These are phyloP conservation scores for Chaenogobius annularis DNA, from an alignment of 2,113 vertebrate genomes.

Conservation along the genomic window DNA sequence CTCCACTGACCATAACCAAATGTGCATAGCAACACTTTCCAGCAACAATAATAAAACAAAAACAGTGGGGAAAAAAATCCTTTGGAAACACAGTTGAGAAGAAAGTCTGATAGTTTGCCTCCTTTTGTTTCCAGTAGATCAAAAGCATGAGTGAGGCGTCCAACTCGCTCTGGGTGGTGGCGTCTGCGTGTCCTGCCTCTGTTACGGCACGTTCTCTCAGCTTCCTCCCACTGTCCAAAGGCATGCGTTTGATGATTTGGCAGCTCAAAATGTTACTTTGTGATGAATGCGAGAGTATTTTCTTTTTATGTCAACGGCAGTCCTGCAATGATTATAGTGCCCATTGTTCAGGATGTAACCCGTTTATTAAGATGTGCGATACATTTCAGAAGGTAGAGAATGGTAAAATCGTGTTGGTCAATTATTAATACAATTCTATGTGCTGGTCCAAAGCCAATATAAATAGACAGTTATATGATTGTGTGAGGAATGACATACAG, in stretches of 20 bases:
- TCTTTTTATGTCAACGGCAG: not conserved
- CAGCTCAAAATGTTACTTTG: not conserved
- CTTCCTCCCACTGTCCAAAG: not conserved
- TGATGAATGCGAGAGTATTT: not conserved
- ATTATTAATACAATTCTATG: too few species aligned
- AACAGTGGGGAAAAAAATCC: too few species aligned
- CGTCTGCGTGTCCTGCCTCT: not conserved
- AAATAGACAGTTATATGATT: too few species aligned
- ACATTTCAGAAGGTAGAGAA: too few species aligned
- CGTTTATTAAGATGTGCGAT: not conserved
- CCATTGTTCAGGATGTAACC: not conserved
- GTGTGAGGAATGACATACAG: too few species aligned
- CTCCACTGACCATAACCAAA: too few species aligned
- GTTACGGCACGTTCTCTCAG: not conserved
- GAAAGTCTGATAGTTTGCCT: not conserved
- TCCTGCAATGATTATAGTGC: not conserved
- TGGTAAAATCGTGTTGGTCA: too few species aligned
- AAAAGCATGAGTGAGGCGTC: not conserved
- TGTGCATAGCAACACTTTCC: too few species aligned
- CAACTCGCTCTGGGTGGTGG: not conserved
- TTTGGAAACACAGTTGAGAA: too few species aligned
- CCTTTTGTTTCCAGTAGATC: not conserved
- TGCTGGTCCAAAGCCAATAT: too few species aligned
- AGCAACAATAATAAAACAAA: too few species aligned
- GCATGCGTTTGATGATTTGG: not conserved